A percentile compares a stretch with the other conserved stretches of the same genome.
These are phyloP conservation scores for Conops quadrifasciatus DNA, from an alignment of 2,888 invertebrate genomes.

Conservation along the genomic window DNA sequence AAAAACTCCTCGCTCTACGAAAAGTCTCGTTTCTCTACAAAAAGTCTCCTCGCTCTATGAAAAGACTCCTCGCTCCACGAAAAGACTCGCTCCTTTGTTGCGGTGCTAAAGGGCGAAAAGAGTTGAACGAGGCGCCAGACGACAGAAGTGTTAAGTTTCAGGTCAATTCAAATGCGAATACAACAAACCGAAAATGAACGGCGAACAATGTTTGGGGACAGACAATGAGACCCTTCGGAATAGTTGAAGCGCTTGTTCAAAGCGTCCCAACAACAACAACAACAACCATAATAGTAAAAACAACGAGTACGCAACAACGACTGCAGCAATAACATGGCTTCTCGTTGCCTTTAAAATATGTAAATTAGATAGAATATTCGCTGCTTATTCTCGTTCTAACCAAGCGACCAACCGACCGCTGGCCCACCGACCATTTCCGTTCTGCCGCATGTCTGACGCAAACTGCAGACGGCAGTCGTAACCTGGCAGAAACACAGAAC, in stretches of 20 bases:
- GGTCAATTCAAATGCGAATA: background rate
- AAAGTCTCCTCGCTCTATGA: no score
- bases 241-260: slow-evolving; percentile 33
- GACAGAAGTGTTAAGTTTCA: background rate
- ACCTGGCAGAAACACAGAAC: background rate
- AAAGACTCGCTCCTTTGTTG: no score
- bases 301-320: slow-evolving; percentile 12
- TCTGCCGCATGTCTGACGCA: background rate
- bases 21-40: no score
- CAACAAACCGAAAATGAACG: slow-evolving; percentile 3
- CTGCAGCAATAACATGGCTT: slow-evolving; percentile 40
- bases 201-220: slow-evolving; percentile 10
- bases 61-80: no score
- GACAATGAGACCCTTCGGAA: slow-evolving; percentile 38
- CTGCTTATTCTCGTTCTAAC: background rate
- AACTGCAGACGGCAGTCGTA: background rate
- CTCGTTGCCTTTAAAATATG: slow-evolving; percentile 57
- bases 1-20: no score
- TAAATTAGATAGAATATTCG: slow-evolving; percentile 47
- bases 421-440: background rate
- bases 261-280: slow-evolving; percentile 11
- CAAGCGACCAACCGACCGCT: background rate
- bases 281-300: slow-evolving; percentile 1
- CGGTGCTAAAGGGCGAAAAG: no score
- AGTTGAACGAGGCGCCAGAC: background rate